Conservation (phyloP, 2,888 invertebrate genomes). For the Morpho deidamia region DNA sequence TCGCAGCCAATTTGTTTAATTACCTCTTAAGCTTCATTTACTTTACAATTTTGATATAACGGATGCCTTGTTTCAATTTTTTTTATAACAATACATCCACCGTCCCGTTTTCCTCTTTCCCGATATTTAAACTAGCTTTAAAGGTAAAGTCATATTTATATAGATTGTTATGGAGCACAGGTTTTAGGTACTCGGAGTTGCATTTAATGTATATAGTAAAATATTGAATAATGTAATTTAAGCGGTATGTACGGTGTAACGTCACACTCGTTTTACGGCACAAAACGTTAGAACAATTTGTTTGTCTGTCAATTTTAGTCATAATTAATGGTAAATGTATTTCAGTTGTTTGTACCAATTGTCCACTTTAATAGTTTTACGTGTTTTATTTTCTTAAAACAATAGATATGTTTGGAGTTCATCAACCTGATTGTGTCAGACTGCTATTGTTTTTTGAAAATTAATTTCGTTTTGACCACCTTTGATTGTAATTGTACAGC, state of each 20-base stretch:
- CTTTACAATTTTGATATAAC: slow-evolving; percentile 19
- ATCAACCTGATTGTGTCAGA: background rate
- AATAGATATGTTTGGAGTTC: background rate
- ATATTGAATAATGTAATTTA: slow-evolving; percentile 49
- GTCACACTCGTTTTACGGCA: slow-evolving; percentile 77
- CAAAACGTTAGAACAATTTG: slow-evolving; percentile 72
- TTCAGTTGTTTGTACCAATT: slow-evolving; percentile 56
- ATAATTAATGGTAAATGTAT: slow-evolving; percentile 41
- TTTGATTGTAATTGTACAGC: slow-evolving; percentile 44
- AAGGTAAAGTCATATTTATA: slow-evolving; percentile 69
- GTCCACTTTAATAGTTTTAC: slow-evolving; percentile 6
- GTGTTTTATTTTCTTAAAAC: slow-evolving; percentile 8
- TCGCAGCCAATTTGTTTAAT: background rate
- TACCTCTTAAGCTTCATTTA: slow-evolving; percentile 12
- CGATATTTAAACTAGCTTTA: slow-evolving; percentile 71
- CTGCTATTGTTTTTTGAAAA: slow-evolving; percentile 6
- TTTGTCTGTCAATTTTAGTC: slow-evolving; percentile 76
- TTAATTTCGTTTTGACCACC: slow-evolving; percentile 11
- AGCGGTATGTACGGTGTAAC: slow-evolving; percentile 66
- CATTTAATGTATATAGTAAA: slow-evolving; percentile 74
- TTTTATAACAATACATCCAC: slow-evolving; percentile 63
- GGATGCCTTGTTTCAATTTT: slow-evolving; percentile 49
- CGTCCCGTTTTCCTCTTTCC: slow-evolving; percentile 76
- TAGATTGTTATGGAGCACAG: slow-evolving; percentile 77
- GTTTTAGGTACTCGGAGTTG: slow-evolving; percentile 73